Percentiles rank a stretch among this genome's conserved stretches.
These are phyloP conservation scores for Eupithecia subumbrata DNA, from an alignment of 2,888 invertebrate genomes.

Conservation along the genomic window DNA sequence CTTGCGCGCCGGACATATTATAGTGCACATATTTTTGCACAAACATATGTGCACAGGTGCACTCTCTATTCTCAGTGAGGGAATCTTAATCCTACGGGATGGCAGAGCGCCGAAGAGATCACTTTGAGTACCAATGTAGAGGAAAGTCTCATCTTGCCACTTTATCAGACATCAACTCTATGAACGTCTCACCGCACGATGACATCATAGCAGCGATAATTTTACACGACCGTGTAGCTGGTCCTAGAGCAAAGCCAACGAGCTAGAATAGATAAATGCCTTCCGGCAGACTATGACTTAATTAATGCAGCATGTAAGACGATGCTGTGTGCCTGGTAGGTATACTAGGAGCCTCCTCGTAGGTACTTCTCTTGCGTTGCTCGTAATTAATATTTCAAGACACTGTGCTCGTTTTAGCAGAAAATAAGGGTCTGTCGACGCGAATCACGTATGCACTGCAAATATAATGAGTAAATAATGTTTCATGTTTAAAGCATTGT, in stretches of 20 bases:
- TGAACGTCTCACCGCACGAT: neutral
- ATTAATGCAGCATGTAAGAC: conserved; percentile 13
- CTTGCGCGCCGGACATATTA: neutral
- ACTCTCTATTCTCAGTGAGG: neutral
- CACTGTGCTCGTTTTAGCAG: neutral
- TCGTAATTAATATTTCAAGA: conserved; percentile 3
- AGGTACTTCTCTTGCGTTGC: neutral
- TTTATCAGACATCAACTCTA: neutral
- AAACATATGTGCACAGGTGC: neutral
- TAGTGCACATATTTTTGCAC: neutral
- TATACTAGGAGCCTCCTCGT: neutral
- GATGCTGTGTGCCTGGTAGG: neutral
- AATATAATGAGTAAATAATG: neutral
- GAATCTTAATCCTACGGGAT: neutral
- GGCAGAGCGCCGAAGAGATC: neutral
- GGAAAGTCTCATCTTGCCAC: neutral
- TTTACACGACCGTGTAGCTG: neutral
- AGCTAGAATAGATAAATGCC: conserved; percentile 6
- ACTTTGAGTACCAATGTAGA: neutral
- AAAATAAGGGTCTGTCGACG: conserved; percentile 4
- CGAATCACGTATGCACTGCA: neutral
- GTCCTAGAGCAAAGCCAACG: neutral
- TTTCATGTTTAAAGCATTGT: neutral
- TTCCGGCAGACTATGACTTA: conserved; percentile 6
- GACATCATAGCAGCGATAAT: neutral